Evolutionary conservation across 2,797 vertebrate species (phyloP).

Genomic region (Anguilla obscura): DNA sequence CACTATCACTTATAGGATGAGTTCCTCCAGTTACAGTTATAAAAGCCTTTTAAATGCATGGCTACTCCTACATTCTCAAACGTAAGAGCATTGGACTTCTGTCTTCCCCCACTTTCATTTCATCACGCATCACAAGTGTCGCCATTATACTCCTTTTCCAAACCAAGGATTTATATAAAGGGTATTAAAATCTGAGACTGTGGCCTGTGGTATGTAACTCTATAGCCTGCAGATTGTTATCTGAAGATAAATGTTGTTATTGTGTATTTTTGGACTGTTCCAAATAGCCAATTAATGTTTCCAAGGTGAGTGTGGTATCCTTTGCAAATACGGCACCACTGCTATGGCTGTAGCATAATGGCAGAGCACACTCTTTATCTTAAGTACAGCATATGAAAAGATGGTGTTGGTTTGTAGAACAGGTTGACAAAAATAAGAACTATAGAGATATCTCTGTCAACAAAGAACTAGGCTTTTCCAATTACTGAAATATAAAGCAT

Average conservation of each 20-base stretch:
- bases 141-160: not conserved
- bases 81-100: not conserved
- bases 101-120: not conserved
- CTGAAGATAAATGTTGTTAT: constrained; percentile 7
- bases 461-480: not conserved
- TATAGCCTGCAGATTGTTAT: constrained; percentile 15
- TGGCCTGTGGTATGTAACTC: not conserved
- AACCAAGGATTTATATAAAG: constrained; percentile 8
- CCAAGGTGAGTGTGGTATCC: not conserved
- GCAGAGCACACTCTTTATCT: not conserved
- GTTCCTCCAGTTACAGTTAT: not conserved
- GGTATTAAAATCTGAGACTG: not conserved
- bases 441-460: not conserved
- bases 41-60: constrained; percentile 4
- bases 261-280: not conserved
- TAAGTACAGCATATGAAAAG: not conserved
- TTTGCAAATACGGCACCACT: not conserved
- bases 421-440: not conserved
- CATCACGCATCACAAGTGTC: not conserved
- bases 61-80: not conserved
- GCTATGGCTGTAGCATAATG: not conserved
- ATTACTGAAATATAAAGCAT: not conserved
- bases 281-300: not conserved
- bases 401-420: not conserved
- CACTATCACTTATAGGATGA: not conserved